These are phyloP conservation scores for Cataglyphis hispanica DNA, from an alignment of 1,140 invertebrate species.

Conservation along the genomic window DNA sequence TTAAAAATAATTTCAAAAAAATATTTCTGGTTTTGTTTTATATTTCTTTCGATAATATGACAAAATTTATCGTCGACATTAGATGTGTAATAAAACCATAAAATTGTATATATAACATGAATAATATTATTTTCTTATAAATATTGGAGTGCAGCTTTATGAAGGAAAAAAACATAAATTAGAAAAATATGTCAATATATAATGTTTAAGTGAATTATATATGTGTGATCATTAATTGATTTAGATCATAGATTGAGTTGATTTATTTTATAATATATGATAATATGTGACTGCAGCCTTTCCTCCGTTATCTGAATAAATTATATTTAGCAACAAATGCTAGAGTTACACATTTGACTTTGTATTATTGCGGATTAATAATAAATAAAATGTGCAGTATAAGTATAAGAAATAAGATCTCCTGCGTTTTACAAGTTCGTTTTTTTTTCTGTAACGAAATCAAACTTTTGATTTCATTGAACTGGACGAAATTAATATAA, in stretches of 20 bases:
- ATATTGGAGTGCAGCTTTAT: background rate
- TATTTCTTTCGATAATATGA: background rate
- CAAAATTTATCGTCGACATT: background rate
- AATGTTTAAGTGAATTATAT: conserved; percentile 23
- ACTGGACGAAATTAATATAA: background rate
- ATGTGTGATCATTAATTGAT: background rate
- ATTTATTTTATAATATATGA: conserved; percentile 26
- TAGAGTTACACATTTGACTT: conserved; percentile 53
- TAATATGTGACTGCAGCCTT: conserved; percentile 43
- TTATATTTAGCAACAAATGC: conserved; percentile 30
- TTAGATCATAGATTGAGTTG: too few relatives aligned
- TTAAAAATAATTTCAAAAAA: conserved; percentile 7
- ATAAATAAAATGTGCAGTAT: conserved; percentile 51
- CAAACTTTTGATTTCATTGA: background rate
- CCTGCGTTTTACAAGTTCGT: background rate
- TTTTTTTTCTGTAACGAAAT: background rate
- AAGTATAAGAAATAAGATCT: background rate
- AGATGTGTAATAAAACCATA: background rate
- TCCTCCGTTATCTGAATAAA: conserved; percentile 37
- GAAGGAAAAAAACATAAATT: conserved; percentile 41
- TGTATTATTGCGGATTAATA: conserved; percentile 70
- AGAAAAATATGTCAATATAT: conserved; percentile 5
- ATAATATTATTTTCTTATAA: conserved; percentile 38
- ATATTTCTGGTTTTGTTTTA: conserved; percentile 21
- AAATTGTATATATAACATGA: conserved; percentile 1